phyloP scores from a whole-genome alignment of 2,888 invertebrate species.

The Microctonus hyperodae region DNA sequence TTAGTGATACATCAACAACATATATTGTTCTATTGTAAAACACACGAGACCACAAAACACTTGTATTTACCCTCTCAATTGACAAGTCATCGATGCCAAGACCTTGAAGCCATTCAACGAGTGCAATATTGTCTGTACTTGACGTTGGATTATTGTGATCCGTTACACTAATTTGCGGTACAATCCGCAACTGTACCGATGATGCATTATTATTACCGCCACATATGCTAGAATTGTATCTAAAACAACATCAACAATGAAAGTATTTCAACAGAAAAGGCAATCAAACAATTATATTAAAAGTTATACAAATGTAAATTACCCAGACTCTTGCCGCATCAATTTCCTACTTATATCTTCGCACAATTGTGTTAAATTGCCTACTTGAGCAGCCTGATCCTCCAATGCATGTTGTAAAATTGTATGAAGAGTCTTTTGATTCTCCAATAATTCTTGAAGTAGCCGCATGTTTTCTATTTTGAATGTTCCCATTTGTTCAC shows the following conservation, averaged over 20 bases:
- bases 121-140: conserved; percentile 62
- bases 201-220: conserved; percentile 38
- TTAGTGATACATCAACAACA: background rate
- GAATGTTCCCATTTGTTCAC: conserved; percentile 63
- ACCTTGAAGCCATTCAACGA: conserved; percentile 77
- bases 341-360: conserved; percentile 56
- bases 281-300: conserved; percentile 7
- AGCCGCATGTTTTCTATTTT: conserved; percentile 68
- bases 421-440: conserved; percentile 76
- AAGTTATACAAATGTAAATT: conserved; percentile 30
- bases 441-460: conserved; percentile 78
- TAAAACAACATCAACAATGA: conserved; percentile 30
- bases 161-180: conserved; percentile 57
- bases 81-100: conserved; percentile 75
- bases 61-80: conserved; percentile 66
- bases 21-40: background rate
- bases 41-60: background rate
- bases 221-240: conserved; percentile 48
- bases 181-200: conserved; percentile 44
- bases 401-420: conserved; percentile 75
- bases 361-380: conserved; percentile 66
- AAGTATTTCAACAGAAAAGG: background rate
- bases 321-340: conserved; percentile 51
- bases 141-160: conserved; percentile 49
- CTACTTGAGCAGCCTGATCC: conserved; percentile 73